Evolutionary conservation across 64 coral and sea anemone species (phyloP), one percentile per base, ranked within the genome.

Genomic region (Hydrozoanthus tunicans): DNA sequence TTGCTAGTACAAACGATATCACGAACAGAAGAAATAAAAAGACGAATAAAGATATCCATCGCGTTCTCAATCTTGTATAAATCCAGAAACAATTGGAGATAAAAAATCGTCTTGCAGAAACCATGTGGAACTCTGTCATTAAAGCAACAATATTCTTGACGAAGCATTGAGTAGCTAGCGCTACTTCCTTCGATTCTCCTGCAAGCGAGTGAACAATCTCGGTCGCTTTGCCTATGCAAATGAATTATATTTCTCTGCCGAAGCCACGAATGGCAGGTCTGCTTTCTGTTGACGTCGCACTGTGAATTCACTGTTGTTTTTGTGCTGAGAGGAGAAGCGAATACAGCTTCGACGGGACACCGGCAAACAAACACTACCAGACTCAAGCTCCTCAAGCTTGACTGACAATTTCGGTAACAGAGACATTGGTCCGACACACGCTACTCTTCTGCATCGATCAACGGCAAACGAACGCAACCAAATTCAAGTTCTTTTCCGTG

Each of bases 41-140:
- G 32, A 80, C 52, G 27, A 67, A 52, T 56, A 90, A 90, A 79
- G 89, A 90, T 66, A 79, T n/a, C 89, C 89, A 90, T 90, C 89
- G 89, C 7, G 89, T 90, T 15, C 76, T 90, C 89, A 63, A 58
- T 61, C 69, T 88, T 61, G 69, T 74, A 88, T 53, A 88, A 88
- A 88, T 59, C 84, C 84, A 88, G 70, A 74, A 88, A 13, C 84
- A 88, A 88, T 72, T 88, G 53, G 84, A 88, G 56, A 88, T 73
- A n/a, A 88, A 12, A 88, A 88, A 75, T 88, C 84, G 23, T 88
- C 84, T 88, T 3, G 84, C 84, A 74, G 84, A 88, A 17, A 74
- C 68, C 84, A 88, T 88, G 56, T 88, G 68, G 56, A 56, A 25
- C 25, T 82, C 80, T 7, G 54, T 43, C 66, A 56, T 27, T 74